phyloP scores from a whole-genome alignment of 1,140 invertebrate genomes.

The Brachionus koreanus region DNA sequence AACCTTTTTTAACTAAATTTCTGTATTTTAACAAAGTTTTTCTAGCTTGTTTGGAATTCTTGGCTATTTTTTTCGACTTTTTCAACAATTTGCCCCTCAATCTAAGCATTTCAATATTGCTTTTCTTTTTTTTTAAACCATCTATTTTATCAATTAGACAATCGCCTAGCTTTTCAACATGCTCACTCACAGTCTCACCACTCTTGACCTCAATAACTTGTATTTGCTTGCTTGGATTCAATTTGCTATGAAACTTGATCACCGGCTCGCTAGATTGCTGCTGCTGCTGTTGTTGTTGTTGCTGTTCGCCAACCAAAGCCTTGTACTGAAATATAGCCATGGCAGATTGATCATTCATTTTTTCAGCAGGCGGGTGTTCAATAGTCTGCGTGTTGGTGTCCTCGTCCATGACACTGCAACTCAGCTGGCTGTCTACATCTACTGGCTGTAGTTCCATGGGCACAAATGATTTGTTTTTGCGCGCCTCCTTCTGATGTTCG shows the following conservation, averaged over 20 bases:
- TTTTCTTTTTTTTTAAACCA: background rate
- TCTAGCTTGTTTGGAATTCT: background rate
- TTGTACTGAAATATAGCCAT: conserved; percentile 21
- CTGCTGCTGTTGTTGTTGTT: background rate
- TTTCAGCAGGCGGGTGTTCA: background rate
- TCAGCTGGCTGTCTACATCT: background rate
- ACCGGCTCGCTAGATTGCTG: background rate
- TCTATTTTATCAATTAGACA: background rate
- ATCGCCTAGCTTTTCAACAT: background rate
- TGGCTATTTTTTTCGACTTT: conserved; percentile 12
- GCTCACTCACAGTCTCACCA: background rate
- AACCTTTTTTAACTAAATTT: background rate
- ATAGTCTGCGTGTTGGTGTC: conserved; percentile 13
- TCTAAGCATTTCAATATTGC: background rate
- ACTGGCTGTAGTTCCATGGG: conserved; percentile 29
- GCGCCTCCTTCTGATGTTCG: conserved; percentile 26
- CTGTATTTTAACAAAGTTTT: background rate
- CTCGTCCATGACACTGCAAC: conserved; percentile 30
- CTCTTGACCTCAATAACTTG: conserved; percentile 6
- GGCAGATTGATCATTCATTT: background rate
- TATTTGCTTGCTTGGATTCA: conserved; percentile 23
- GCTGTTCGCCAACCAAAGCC: background rate
- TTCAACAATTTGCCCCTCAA: background rate
- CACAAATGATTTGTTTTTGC: conserved; percentile 36
- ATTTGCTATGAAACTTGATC: conserved; percentile 20